Evolutionary conservation across 2,113 vertebrate species (phyloP).

Genomic region (Chitala chitala): DNA sequence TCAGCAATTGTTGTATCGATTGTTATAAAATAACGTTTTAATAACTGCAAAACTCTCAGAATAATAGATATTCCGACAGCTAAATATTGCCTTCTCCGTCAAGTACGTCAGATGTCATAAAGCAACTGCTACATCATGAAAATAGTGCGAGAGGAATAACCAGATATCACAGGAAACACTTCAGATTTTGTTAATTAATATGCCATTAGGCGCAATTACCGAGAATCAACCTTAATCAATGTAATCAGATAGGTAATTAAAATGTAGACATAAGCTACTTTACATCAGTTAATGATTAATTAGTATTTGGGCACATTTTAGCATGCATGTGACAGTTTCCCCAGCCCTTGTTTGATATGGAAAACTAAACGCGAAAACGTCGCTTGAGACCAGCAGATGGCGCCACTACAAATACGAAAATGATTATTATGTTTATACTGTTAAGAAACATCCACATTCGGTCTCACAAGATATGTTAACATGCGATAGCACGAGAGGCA

Average conservation of each 20-base stretch:
- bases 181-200: slow-evolving; percentile 34
- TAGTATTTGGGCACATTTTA: slow-evolving; percentile 28
- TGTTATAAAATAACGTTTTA: background rate
- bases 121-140: slow-evolving; percentile 9
- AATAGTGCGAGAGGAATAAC: slow-evolving; percentile 13
- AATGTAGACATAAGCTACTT: slow-evolving; percentile 32
- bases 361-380: slow-evolving; percentile 5
- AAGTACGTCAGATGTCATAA: background rate
- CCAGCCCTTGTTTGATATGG: background rate
- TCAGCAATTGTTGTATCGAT: background rate
- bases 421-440: slow-evolving; percentile 12
- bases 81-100: background rate
- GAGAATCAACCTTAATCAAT: slow-evolving; percentile 38
- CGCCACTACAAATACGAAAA: slow-evolving; percentile 17
- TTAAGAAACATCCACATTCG: background rate
- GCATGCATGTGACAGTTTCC: slow-evolving; percentile 59
- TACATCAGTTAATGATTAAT: slow-evolving; percentile 35
- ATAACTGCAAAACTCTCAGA: background rate
- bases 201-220: slow-evolving; percentile 36
- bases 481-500: background rate
- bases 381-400: slow-evolving; percentile 21
- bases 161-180: slow-evolving; percentile 28
- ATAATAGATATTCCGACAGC: background rate
- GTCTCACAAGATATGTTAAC: background rate
- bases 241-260: slow-evolving; percentile 35